Percentiles rank a stretch among this genome's conserved stretches.
These are phyloP conservation scores for Desmophyllum pertusum DNA, from an alignment of 92 coral and sea anemone genomes.

Conservation along the genomic window DNA sequence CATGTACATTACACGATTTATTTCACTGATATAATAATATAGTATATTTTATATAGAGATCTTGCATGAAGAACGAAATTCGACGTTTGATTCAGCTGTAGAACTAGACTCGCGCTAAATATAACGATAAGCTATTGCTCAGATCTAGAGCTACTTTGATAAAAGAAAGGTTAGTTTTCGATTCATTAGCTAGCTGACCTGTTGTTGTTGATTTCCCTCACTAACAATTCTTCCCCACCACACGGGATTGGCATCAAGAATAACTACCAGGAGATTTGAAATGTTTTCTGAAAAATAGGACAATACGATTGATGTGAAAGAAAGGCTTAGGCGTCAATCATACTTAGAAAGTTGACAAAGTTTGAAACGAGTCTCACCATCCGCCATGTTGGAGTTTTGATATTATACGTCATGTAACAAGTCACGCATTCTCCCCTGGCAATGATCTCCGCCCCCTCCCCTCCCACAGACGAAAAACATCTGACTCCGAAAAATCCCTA, in stretches of 20 bases:
- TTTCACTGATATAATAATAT: no score
- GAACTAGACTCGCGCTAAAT: no score
- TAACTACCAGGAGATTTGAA: conserved; percentile 74
- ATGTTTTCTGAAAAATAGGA: conserved; percentile 57
- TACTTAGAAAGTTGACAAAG: neutral
- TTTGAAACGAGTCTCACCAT: conserved; percentile 56
- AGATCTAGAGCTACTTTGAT: neutral
- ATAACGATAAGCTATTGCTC: neutral
- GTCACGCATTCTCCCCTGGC: neutral
- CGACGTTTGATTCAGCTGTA: no score
- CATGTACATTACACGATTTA: no score
- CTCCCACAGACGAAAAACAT: no score
- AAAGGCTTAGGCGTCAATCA: neutral
- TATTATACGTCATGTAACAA: conserved; percentile 4
- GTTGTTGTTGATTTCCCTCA: conserved; percentile 49
- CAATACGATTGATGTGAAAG: neutral
- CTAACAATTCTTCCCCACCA: conserved; percentile 90
- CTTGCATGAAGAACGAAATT: no score
- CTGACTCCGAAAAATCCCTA: no score
- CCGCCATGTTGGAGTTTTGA: conserved; percentile 82
- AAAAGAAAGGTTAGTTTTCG: no score
- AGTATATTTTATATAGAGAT: no score
- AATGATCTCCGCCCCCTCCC: no score
- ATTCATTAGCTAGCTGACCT: neutral
- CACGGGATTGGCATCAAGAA: conserved; percentile 89